Percentiles rank a stretch among this genome's conserved stretches.
Conservation (phyloP, 2,888 invertebrate species). For the Morpho achilles region DNA sequence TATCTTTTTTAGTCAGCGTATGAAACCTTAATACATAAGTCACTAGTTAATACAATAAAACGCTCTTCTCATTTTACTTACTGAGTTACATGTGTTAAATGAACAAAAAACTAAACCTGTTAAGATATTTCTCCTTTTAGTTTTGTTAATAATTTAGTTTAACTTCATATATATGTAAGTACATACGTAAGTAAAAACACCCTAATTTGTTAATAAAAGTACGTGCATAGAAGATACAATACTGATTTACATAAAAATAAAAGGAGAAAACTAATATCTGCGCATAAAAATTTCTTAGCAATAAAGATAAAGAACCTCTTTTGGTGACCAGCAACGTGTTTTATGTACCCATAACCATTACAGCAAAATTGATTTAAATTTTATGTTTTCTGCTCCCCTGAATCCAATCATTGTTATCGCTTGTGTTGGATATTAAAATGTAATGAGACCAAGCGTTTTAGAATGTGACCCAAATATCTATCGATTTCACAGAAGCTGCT, state of each 20-base stretch:
- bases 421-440: slow-evolving; percentile 68
- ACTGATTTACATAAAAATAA: background rate
- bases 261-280: slow-evolving; percentile 21
- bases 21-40: background rate
- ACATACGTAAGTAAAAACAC: no score
- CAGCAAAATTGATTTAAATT: slow-evolving; percentile 76
- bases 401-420: slow-evolving; percentile 78
- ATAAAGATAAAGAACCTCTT: slow-evolving; percentile 50
- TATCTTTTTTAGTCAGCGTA: background rate
- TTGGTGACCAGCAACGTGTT: slow-evolving; percentile 57
- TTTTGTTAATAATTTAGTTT: no score
- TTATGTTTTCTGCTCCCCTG: slow-evolving; percentile 76
- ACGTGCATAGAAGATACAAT: background rate
- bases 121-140: no score
- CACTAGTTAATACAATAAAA: background rate
- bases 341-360: slow-evolving; percentile 73
- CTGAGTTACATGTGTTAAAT: no score
- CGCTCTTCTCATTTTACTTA: no score
- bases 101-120: no score
- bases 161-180: no score
- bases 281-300: slow-evolving; percentile 29
- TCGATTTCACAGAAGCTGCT: slow-evolving; percentile 22
- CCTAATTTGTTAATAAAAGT: background rate
- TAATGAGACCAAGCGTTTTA: slow-evolving; percentile 64
- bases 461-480: slow-evolving; percentile 43